Evolutionary conservation across 2,888 invertebrate species (phyloP).

Genomic region (Nomada flava): DNA sequence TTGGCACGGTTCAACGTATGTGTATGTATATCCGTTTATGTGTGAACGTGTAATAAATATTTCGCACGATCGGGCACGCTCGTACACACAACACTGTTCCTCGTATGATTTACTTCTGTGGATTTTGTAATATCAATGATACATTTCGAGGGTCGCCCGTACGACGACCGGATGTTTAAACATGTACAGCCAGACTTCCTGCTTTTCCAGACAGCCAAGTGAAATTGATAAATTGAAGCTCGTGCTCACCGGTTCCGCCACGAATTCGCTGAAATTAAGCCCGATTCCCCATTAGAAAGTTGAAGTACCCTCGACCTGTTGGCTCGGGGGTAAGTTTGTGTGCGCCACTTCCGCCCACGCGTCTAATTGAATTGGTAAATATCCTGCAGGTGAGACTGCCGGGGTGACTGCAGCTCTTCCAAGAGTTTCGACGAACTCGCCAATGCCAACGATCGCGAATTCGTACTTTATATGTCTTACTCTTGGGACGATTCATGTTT

Average conservation of each 20-base stretch:
- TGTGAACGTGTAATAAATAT: neutral
- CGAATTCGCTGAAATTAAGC: constrained; percentile 24
- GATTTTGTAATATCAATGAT: constrained; percentile 7
- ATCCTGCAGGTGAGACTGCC: neutral
- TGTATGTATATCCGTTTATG: neutral
- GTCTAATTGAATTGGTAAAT: constrained; percentile 44
- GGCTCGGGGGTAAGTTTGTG: constrained; percentile 12
- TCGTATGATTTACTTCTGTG: neutral
- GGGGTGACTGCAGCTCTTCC: neutral
- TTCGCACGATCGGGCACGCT: neutral
- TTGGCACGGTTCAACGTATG: constrained; percentile 57
- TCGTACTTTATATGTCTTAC: too few species aligned
- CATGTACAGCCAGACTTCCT: neutral
- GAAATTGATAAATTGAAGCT: constrained; percentile 15
- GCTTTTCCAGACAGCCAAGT: constrained; percentile 20
- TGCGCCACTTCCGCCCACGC: neutral
- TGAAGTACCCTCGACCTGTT: constrained; percentile 14
- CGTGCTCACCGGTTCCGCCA: neutral
- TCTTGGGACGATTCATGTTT: too few species aligned
- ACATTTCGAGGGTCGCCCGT: neutral
- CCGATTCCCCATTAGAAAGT: constrained; percentile 29
- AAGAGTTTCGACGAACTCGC: neutral
- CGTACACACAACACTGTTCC: neutral
- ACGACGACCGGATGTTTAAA: constrained; percentile 10
- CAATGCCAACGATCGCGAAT: too few species aligned